Conservation (phyloP, 2,888 invertebrate species). For the Homarus gammarus region DNA sequence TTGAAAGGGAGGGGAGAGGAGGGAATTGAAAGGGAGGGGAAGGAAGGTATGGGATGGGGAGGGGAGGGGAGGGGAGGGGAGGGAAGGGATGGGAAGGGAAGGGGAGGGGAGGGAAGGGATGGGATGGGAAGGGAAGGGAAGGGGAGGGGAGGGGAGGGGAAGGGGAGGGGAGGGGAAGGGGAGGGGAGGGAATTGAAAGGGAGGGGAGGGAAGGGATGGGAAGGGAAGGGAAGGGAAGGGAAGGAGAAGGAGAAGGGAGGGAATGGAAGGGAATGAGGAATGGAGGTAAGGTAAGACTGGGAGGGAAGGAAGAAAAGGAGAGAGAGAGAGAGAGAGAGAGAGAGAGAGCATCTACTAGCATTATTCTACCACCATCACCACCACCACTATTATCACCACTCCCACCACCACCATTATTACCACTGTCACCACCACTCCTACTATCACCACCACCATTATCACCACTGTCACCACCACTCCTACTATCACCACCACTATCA, state of each 20-base stretch:
- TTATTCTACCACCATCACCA: too few species aligned
- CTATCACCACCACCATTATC: too few species aligned
- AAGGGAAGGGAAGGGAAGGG: not conserved
- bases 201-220: not conserved
- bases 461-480: too few species aligned
- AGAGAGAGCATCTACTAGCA: too few species aligned
- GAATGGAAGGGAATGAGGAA: not conserved
- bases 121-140: not conserved
- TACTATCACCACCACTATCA: too few species aligned
- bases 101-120: not conserved
- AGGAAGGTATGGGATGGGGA: not conserved
- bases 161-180: not conserved
- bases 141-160: constrained; percentile 13
- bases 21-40: not conserved
- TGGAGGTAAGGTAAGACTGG: not conserved
- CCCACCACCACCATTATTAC: too few species aligned
- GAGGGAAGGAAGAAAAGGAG: not conserved
- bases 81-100: not conserved
- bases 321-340: not conserved
- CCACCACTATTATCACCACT: too few species aligned
- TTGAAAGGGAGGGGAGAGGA: not conserved
- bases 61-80: not conserved
- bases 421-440: too few species aligned
- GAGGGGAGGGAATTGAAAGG: not conserved
- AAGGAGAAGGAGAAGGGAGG: not conserved